Base-by-base conservation (phyloP, 2,888 invertebrate genomes). In the Trisateles emortualis region DNA sequence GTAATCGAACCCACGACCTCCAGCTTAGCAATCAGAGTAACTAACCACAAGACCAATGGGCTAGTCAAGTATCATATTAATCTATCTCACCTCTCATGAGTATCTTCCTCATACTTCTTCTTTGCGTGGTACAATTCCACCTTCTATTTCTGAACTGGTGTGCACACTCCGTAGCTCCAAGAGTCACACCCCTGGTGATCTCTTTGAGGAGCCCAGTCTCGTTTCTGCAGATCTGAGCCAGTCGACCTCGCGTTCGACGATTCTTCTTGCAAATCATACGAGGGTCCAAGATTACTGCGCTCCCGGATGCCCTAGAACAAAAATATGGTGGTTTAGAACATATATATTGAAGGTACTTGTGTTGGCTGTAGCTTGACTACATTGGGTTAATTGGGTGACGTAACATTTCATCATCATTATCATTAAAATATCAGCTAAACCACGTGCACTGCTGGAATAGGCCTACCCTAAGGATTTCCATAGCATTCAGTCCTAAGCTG, bases 51-150 rank as follows among this genome's bases (percentile, higher is more conserved):
- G n/a, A n/a, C n/a, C n/a, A n/a, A n/a, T n/a, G n/a, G n/a, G n/a
- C n/a, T n/a, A n/a, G n/a, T n/a, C n/a, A n/a, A n/a, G n/a, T n/a
- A n/a, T n/a, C n/a, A 32, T 13, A 32, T 10, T 29, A n/a, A 1
- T 11, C 11, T 32, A 24, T 5, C 93, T 94, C 89, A 98, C 98
- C 98, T 94, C 96, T 95, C 84, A 96, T 93, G 57, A 98, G 94
- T 79, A 98, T 96, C 90, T 97, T 97, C 83, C 96, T 95, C 87
- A 97, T 95, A 66, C 97, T 97, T 68, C 95, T 94, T 69, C 96
- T 94, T 60, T 96, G 94, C 0, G 97, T 95, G 50, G 97, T 97
- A 84, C 98, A 98, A 86, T 98, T 98, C 98, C 98, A 98, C 84
- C 96, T 94, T 58, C 97, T 94, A 84, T 96, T 95, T 54, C 96